Percentiles rank a stretch among this genome's conserved stretches.
These are phyloP conservation scores for Lucilia sericata DNA, from an alignment of 1,140 invertebrate genomes.

Conservation along the genomic window DNA sequence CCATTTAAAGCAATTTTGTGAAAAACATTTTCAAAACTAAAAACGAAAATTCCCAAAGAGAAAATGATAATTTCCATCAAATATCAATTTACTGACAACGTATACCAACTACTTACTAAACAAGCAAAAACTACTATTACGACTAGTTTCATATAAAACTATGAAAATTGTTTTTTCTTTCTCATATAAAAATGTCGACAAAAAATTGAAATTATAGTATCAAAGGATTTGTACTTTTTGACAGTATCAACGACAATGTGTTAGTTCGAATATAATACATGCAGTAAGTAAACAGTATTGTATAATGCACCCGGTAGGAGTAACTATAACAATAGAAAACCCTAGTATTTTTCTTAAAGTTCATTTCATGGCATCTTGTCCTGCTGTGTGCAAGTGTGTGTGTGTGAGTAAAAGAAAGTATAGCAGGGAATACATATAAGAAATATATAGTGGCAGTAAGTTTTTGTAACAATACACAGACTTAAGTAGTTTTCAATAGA, in stretches of 20 bases:
- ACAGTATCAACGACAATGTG: background rate
- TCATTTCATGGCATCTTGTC: no score
- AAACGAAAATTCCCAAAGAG: background rate
- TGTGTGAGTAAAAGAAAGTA: background rate
- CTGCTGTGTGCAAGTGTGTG: no score
- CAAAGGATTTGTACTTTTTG: constrained; percentile 14
- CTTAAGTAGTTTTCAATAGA: background rate
- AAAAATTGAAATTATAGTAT: constrained; percentile 13
- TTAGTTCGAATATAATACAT: background rate
- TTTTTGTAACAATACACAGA: background rate
- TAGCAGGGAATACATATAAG: background rate
- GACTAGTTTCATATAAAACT: background rate
- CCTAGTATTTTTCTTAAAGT: no score
- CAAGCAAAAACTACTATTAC: background rate
- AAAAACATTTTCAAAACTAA: no score
- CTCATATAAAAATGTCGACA: background rate
- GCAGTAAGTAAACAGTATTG: background rate
- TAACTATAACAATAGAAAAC: background rate
- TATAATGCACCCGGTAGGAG: background rate
- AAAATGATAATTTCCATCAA: constrained; percentile 12
- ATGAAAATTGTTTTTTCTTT: background rate
- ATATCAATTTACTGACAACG: background rate
- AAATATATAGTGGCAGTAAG: background rate
- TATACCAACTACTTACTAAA: background rate
- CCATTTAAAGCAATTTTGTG: no score